Base-by-base conservation (phyloP, 2,797 vertebrate species). In the Sebastes oblongus region DNA sequence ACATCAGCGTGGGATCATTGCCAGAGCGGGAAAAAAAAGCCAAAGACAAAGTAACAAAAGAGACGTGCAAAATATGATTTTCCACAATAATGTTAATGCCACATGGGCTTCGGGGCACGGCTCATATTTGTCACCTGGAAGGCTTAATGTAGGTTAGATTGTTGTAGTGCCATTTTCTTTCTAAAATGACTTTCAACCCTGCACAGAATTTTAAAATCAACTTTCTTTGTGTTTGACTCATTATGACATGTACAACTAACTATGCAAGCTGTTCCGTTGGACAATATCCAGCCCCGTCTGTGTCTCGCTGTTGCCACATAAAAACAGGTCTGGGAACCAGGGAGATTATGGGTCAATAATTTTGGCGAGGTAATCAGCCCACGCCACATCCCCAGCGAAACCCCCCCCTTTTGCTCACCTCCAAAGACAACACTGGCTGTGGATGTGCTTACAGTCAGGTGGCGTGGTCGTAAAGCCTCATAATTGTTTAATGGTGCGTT, bases 401-500 rank as follows among this genome's bases (percentile, higher is more conserved):
- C 27, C n/a, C 54, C 68, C 69, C 68, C 69, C 39, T 13, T 75
- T 67, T 32, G 52, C 66, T 62, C 66, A 76, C 46, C 56, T 74
- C 70, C 79, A 85, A 92, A 91, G 62, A 90, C 84, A 91, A 91
- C 90, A 85, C 64, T 65, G 66, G 60, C 80, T 73, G 68, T 62
- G 52, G 72, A 73, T 85, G 81, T 72, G 84, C 86, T 85, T 59
- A 73, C 25, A 75, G 86, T 91, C 86, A 92, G 86, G 83, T 90
- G 92, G 73, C 50, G 79, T 71, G 55, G 85, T 84, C 73, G 50
- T 89, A 90, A 92, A 92, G 85, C 83, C 89, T 90, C 89, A 85
- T 94, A 93, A 94, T 94, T 91, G 92, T 88, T 95, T 94, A 94
- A 95, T 94, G 93, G 84, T 77, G 93, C 88, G 14, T 95, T 96